These are phyloP conservation scores for Barbus barbus DNA, from an alignment of 2,113 vertebrate genomes.

Conservation along the genomic window DNA sequence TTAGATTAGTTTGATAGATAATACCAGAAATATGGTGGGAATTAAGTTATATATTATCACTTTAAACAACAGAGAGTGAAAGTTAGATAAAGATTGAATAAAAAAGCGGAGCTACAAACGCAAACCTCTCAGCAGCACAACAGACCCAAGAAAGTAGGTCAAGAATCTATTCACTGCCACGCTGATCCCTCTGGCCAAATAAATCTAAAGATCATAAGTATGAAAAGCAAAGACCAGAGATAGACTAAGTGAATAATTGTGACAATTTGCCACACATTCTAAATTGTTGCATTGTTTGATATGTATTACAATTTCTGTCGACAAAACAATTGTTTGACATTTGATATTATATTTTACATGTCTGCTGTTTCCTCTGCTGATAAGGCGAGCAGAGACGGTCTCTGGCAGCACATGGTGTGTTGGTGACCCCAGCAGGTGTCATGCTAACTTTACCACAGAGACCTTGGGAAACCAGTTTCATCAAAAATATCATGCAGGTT, in stretches of 20 bases:
- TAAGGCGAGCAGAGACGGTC: background rate
- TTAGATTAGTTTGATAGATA: too few species aligned
- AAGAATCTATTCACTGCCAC: background rate
- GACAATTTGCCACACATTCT: background rate
- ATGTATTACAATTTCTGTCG: background rate
- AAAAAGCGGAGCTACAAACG: too few species aligned
- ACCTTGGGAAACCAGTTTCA: background rate
- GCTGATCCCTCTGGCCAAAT: background rate
- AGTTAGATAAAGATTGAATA: too few species aligned
- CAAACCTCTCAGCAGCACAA: too few species aligned
- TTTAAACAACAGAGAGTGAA: too few species aligned
- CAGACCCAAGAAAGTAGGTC: conserved; percentile 17
- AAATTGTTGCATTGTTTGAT: background rate
- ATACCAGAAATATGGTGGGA: too few species aligned
- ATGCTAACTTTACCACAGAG: background rate
- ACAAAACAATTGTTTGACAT: background rate
- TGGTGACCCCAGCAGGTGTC: background rate
- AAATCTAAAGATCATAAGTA: background rate
- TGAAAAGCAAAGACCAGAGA: background rate
- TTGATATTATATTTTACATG: background rate
- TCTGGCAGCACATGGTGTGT: background rate
- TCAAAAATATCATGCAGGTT: background rate
- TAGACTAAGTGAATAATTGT: background rate
- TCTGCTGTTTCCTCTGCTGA: background rate
- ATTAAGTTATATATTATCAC: too few species aligned